These are phyloP conservation scores for Palythoa grandis DNA, from an alignment of 92 coral and sea anemone genomes.

Conservation along the genomic window DNA sequence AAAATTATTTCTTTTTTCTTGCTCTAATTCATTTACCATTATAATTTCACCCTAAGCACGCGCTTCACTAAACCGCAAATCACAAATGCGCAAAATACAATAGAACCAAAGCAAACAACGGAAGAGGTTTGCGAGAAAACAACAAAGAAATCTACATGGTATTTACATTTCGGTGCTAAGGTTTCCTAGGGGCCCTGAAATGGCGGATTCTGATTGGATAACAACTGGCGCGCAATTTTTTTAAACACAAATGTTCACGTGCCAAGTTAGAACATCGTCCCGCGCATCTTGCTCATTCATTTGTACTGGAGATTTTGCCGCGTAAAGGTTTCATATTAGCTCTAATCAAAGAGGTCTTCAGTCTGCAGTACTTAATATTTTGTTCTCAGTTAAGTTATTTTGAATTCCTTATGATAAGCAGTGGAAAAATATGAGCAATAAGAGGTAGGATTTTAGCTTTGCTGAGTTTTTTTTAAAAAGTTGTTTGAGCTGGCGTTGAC, in stretches of 20 bases:
- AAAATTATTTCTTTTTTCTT: background rate
- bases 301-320: slow-evolving; percentile 50
- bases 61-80: slow-evolving; percentile 20
- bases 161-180: slow-evolving; percentile 21
- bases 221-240: slow-evolving; percentile 32
- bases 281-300: slow-evolving; percentile 55
- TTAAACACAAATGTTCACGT: slow-evolving; percentile 43
- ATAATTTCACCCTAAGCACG: slow-evolving; percentile 34
- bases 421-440: slow-evolving; percentile 23
- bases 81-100: slow-evolving; percentile 14
- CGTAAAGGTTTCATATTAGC: slow-evolving; percentile 41
- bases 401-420: slow-evolving; percentile 35
- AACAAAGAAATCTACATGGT: slow-evolving; percentile 45
- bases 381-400: background rate
- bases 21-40: background rate
- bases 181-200: slow-evolving; percentile 34
- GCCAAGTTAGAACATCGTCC: slow-evolving; percentile 44
- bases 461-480: background rate
- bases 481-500: slow-evolving; percentile 8
- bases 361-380: background rate
- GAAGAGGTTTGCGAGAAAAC: background rate
- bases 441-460: slow-evolving; percentile 24
- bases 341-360: background rate
- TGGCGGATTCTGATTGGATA: slow-evolving; percentile 25
- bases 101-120: slow-evolving; percentile 2